Evolutionary conservation across 2,888 invertebrate genomes (phyloP), one percentile per base, ranked within the genome.

Genomic region (Monopis laevigella): DNA sequence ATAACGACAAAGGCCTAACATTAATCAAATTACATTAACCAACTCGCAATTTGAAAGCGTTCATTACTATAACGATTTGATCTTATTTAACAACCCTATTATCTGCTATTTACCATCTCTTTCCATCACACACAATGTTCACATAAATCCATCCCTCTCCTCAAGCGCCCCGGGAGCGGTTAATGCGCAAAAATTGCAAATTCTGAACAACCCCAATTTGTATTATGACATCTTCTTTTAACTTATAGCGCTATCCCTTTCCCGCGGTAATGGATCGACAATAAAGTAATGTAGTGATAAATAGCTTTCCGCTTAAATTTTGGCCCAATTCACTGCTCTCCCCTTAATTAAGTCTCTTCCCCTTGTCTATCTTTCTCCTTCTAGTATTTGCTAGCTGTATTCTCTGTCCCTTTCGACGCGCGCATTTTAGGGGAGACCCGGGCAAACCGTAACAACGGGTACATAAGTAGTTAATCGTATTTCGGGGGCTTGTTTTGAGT

Each of bases 401-500:
- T n/a, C n/a, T n/a, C 40, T 30, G 43, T 59, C 55, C 50, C 51
- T 56, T 54, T 63, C 59, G 40, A 18, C 36, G 36, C 36, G 40
- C 40, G 40, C 40, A 30, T 27, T 14, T 17, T 39, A 52, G 67
- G 73, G 68, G 59, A 56, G 50, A 28, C 11, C 47, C 51, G 67
- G 61, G 69, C 70, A 73, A 77, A 21, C 8, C 17, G 32, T 14
- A 39, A n/a, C n/a, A n/a, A 73, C 67, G 73, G 54, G 70, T 66
- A 78, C 63, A 78, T 80, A 80, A 78, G 78, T 65, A 65, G 75
- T 78, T 80, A 78, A 80, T 78, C 77, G 77, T 61, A 70, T 78
- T 77, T 73, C 53, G 66, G 68, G 72, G 72, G 64, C 56, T 54
- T 56, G 64, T 62, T 60, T 58, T 55, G 62, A 64, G 65, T 62